Conservation (phyloP, 92 coral and sea anemone species). For the Porites cylindrica region DNA sequence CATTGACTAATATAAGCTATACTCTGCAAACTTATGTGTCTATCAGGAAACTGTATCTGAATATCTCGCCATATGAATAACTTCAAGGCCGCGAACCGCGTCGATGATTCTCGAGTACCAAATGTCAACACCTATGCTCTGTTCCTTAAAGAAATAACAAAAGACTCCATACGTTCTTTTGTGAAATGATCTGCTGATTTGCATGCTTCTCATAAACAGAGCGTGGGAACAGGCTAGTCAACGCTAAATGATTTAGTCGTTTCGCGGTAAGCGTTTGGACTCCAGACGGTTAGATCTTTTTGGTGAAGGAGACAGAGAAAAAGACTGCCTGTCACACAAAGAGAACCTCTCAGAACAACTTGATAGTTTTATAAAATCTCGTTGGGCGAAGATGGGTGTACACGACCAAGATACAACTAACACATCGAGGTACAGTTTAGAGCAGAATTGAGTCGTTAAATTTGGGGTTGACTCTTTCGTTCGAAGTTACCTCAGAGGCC, state of each 20-base stretch:
- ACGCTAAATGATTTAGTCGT: background rate
- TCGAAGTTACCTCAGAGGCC: background rate
- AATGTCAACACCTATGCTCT: background rate
- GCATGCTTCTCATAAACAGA: conserved; percentile 22
- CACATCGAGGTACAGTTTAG: conserved; percentile 10
- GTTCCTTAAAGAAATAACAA: background rate
- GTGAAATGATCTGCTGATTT: conserved; percentile 4
- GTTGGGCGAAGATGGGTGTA: background rate
- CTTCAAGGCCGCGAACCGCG: background rate
- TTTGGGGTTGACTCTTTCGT: background rate
- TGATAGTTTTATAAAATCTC: background rate
- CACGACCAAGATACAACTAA: background rate
- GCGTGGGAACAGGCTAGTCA: conserved; percentile 29
- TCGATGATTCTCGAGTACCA: conserved; percentile 6
- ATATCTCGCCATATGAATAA: too few relatives aligned
- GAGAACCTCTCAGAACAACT: background rate
- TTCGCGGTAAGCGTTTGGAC: background rate
- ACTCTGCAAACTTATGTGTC: conserved; percentile 9
- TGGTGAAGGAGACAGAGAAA: background rate
- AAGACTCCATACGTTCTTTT: background rate
- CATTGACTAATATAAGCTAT: background rate
- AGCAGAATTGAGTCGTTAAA: background rate
- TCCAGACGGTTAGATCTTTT: background rate
- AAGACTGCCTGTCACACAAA: background rate
- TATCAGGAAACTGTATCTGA: too few relatives aligned